phyloP scores from a whole-genome alignment of 2,797 vertebrate genomes.

The Tympanoctomys barrerae region DNA sequence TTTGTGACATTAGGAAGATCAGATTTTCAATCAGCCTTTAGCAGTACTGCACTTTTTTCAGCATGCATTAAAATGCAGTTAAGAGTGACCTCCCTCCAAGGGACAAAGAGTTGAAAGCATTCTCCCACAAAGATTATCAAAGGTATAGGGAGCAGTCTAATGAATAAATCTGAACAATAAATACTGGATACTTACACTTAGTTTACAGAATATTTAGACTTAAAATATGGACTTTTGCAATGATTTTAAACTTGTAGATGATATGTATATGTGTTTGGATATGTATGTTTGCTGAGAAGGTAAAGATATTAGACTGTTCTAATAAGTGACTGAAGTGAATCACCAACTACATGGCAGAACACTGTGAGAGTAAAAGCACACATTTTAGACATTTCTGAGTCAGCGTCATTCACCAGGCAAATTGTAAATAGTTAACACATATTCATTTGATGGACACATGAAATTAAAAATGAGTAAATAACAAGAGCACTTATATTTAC shows the following conservation, averaged over 20 bases:
- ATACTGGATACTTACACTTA: background rate
- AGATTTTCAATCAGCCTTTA: slow-evolving; percentile 78
- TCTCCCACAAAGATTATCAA: slow-evolving; percentile 41
- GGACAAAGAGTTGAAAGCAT: slow-evolving; percentile 40
- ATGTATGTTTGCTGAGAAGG: background rate
- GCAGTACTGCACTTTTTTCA: slow-evolving; percentile 58
- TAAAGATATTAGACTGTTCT: background rate
- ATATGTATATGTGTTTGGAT: background rate
- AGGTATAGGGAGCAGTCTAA: background rate
- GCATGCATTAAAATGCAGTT: slow-evolving; percentile 74
- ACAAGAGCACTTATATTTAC: background rate
- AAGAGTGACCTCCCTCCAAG: slow-evolving; percentile 65
- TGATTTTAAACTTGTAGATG: slow-evolving; percentile 14
- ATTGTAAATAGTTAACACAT: background rate
- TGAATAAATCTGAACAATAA: slow-evolving; percentile 57
- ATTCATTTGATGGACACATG: background rate
- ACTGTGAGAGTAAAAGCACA: background rate
- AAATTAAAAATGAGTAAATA: background rate
- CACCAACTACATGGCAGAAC: background rate
- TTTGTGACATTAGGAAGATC: slow-evolving; percentile 72
- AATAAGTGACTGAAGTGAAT: slow-evolving; percentile 35
- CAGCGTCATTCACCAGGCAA: background rate
- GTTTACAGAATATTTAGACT: background rate
- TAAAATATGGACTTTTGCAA: slow-evolving; percentile 19
- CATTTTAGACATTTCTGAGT: background rate